Base-by-base conservation (phyloP, 2,797 vertebrate genomes). In the Pseudochirops cupreus region DNA sequence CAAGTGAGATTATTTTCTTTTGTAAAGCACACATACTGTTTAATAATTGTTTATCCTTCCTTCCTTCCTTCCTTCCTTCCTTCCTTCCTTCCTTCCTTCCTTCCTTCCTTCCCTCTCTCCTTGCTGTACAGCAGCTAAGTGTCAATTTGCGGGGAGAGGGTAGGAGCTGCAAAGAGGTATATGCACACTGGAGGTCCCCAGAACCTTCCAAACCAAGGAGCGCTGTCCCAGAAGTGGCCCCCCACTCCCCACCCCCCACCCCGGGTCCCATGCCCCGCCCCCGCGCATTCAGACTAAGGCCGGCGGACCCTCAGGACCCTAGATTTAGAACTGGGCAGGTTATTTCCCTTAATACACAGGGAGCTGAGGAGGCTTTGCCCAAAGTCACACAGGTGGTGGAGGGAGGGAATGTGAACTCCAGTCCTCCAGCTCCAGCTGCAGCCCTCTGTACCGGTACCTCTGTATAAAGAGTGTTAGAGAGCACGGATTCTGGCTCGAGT, bases 221-320 rank as follows among this genome's bases (percentile, higher is more conserved):
- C 0, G 13, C 62, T 39, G 67, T 39, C 67, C 67, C n/a, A 46
- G 6, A 82, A 16, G n/a, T 54, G 53, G 53, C 53, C 53, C 53
- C 53, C 31, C 9, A n/a, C n/a, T n/a, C 3, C 87, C 87, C 26
- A 7, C 0, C 26, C 87, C 87, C 24, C 53, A 52, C 6, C 87
- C 46, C 87, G 1, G 53, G 9, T 54, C 53, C 53, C 53, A 54
- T 9, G 53, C 52, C 90, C 53, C 28, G 2, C 52, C 53, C 90
- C 90, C 5, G 4, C 3, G 28, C 33, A 13, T 67, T 74, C 67
- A 74, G 29, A 82, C 67, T 67, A 33, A 24, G 67, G 18, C 18
- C 2, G 2, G n/a, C 33, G 6, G 31, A n/a, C 0, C 7, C n/a
- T 46, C 5, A 10, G 7, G 18, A n/a, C 39, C 0, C 1, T 24